These are phyloP conservation scores for Saxidomus purpurata DNA, from an alignment of 1,140 invertebrate genomes.

Conservation along the genomic window DNA sequence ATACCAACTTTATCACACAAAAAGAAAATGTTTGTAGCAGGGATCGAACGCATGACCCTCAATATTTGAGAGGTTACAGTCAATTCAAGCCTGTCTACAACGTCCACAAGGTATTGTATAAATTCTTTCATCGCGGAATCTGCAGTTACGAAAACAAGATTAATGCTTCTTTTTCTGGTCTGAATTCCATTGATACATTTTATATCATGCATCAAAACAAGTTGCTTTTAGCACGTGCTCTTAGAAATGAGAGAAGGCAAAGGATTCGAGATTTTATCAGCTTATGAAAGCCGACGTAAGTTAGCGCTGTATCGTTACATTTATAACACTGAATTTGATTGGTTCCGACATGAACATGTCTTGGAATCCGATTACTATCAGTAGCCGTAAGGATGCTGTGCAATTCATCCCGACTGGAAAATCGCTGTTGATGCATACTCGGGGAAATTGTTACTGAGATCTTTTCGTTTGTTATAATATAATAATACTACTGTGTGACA, in stretches of 20 bases:
- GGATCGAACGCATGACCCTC: too few species aligned
- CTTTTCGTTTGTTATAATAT: too few species aligned
- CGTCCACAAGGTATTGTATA: too few species aligned
- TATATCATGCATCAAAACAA: neutral
- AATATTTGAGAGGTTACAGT: too few species aligned
- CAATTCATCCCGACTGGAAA: neutral
- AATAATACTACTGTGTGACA: too few species aligned
- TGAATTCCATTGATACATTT: neutral
- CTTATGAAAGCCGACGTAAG: constrained; percentile 40
- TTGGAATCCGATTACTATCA: neutral
- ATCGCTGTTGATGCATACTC: neutral
- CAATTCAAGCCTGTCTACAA: too few species aligned
- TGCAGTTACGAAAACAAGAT: too few species aligned
- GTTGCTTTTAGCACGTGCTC: neutral
- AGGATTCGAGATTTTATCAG: constrained; percentile 36
- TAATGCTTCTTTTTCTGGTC: too few species aligned
- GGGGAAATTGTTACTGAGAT: too few species aligned
- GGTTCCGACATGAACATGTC: constrained; percentile 26
- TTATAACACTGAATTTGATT: constrained; percentile 44
- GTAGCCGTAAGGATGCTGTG: neutral
- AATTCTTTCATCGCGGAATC: too few species aligned
- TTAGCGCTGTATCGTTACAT: neutral
- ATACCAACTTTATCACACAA: too few species aligned
- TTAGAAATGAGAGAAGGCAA: neutral
- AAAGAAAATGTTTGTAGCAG: too few species aligned